phyloP scores from a whole-genome alignment of 2,888 invertebrate species.

The Limenitis camilla region DNA sequence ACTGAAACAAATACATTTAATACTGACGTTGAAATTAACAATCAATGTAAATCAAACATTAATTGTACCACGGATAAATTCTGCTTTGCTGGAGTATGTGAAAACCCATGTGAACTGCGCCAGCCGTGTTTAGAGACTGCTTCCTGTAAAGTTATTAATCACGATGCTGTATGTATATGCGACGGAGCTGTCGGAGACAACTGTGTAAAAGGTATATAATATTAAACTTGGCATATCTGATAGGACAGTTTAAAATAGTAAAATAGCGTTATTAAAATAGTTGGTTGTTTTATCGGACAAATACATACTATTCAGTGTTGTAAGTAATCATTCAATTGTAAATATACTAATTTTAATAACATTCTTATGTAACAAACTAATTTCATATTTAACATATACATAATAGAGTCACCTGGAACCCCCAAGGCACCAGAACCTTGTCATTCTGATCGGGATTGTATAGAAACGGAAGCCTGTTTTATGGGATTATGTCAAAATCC shows the following conservation, averaged over 20 bases:
- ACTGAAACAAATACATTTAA: conserved; percentile 41
- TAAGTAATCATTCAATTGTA: conserved; percentile 11
- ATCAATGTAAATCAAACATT: conserved; percentile 74
- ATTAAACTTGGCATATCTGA: neutral
- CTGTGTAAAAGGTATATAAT: conserved; percentile 77
- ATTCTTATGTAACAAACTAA: conserved; percentile 48
- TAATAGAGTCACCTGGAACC: conserved; percentile 80
- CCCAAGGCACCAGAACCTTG: conserved; percentile 85
- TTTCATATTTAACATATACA: conserved; percentile 54
- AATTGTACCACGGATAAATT: conserved; percentile 78
- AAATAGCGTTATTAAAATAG: neutral
- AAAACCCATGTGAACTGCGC: conserved; percentile 75
- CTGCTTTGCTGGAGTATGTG: conserved; percentile 78
- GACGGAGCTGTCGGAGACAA: conserved; percentile 73
- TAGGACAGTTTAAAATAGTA: neutral
- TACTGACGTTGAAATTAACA: conserved; percentile 43
- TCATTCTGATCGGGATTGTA: conserved; percentile 88
- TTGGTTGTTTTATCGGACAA: conserved; percentile 65
- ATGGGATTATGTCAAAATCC: conserved; percentile 88
- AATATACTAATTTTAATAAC: conserved; percentile 27
- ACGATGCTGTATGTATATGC: conserved; percentile 78
- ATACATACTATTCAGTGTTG: conserved; percentile 36
- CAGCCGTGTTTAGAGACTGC: conserved; percentile 76
- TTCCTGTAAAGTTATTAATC: conserved; percentile 77
- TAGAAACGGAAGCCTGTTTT: conserved; percentile 87